Base-by-base conservation (phyloP, 2,113 vertebrate genomes). In the Leptosomus discolor region DNA sequence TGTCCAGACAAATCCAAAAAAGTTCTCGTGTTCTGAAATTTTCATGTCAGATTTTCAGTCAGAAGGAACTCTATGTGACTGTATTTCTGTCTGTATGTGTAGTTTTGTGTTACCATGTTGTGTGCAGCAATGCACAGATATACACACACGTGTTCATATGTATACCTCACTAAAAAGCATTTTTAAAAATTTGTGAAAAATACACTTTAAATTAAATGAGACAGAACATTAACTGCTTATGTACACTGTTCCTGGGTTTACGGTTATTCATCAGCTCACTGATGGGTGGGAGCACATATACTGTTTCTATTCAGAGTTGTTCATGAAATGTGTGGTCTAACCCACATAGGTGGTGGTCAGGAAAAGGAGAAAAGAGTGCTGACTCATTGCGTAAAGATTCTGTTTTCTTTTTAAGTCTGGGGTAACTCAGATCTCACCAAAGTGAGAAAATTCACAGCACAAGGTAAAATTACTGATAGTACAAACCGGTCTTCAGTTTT, bases 301-400 rank as follows among this genome's bases (percentile, higher is more conserved):
- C 45, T 65, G 41, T 77, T 96, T 88, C 82, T 95, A 41, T 83
- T 94, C 70, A 37, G 57, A 90, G 56, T 11, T 63, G 23, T 63
- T 85, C 45, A 30, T 88, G 67, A 80, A 30, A 26, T 90, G 22
- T 80, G 71, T 96, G 85, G 58, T 91, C 50, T 79, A 95, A 96
- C 56, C 30, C 34, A 36, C 39, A 77, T 43, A 90, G 36, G 43
- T 83, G 67, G 74, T 65, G 70, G 71, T 76, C 69, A 94, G 68
- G 54, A 95, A 88, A 82, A 91, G 17, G 63, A 93, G 70, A 84
- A 87, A 88, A 90, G 34, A 26, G 21, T 61, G 29, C 26, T 95
- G 69, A 84, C 50, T 89, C 77, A 50, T 51, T 74, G 14, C 64
- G 48, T 36, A 79, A 76, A 65, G 16, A 50, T 51, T 88, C 46